Evolutionary conservation across 2,888 invertebrate species (phyloP).

Genomic region (Acrobasis suavella): DNA sequence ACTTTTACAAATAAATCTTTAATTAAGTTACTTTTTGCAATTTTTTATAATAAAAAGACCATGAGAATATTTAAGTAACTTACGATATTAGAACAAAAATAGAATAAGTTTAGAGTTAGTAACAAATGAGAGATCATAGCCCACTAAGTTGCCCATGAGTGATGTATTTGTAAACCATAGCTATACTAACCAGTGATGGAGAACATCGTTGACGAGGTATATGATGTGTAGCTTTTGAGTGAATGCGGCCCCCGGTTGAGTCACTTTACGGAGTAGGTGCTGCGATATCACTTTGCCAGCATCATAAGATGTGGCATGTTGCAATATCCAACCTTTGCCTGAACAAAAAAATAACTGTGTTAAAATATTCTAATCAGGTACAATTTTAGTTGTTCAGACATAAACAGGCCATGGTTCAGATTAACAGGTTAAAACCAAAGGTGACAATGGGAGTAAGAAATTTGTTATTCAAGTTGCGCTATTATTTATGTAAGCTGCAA

Average conservation of each 20-base stretch:
- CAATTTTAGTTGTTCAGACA: too few relatives aligned
- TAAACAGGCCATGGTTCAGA: too few relatives aligned
- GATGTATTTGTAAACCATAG: slow-evolving; percentile 12
- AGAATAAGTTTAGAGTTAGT: slow-evolving; percentile 15
- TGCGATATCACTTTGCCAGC: slow-evolving; percentile 94
- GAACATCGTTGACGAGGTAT: slow-evolving; percentile 98
- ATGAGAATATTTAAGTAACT: background rate
- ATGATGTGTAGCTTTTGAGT: slow-evolving; percentile 97
- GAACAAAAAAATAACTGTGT: slow-evolving; percentile 24
- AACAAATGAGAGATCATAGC: slow-evolving; percentile 24
- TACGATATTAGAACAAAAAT: slow-evolving; percentile 17
- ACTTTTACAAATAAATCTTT: too few relatives aligned
- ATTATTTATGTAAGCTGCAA: too few relatives aligned
- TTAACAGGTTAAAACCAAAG: too few relatives aligned
- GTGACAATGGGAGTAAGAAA: too few relatives aligned
- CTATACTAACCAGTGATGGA: slow-evolving; percentile 96
- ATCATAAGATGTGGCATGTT: slow-evolving; percentile 90
- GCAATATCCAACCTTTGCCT: slow-evolving; percentile 98
- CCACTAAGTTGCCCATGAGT: slow-evolving; percentile 12
- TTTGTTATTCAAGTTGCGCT: too few relatives aligned
- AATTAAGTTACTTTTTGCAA: too few relatives aligned
- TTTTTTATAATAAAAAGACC: background rate
- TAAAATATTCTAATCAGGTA: too few relatives aligned
- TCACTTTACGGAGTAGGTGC: slow-evolving; percentile 93
- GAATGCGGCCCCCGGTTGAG: slow-evolving; percentile 87